phyloP scores from a whole-genome alignment of 1,140 invertebrate genomes.

The Trypoxylus dichotomus region DNA sequence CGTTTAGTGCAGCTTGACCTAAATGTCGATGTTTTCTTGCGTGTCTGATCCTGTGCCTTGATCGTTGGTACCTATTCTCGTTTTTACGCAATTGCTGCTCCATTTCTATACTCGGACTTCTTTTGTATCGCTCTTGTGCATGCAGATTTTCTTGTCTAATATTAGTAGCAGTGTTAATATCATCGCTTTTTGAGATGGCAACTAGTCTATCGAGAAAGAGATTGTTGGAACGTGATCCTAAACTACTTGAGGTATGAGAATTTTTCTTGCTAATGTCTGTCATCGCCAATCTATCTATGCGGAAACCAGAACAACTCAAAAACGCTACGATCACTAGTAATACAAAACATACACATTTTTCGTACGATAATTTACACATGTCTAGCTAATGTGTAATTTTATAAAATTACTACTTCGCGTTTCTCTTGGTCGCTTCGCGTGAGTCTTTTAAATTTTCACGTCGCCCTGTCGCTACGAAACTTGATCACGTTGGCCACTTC shows the following conservation, averaged over 20 bases:
- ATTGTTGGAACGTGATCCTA: conserved; percentile 32
- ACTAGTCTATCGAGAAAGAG: conserved; percentile 14
- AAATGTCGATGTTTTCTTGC: background rate
- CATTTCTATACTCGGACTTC: background rate
- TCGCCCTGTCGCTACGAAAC: conserved; percentile 36
- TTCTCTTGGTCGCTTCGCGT: conserved; percentile 25
- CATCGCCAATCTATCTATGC: conserved; percentile 49
- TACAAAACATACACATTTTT: conserved; percentile 53
- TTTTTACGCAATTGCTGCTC: background rate
- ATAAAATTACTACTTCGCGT: background rate
- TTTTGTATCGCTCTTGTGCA: background rate
- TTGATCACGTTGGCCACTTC: conserved; percentile 42
- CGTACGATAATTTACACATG: conserved; percentile 52
- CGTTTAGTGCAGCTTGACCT: conserved; percentile 13
- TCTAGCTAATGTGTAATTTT: conserved; percentile 42
- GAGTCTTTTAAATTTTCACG: conserved; percentile 35
- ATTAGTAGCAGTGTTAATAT: background rate
- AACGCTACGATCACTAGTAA: conserved; percentile 51
- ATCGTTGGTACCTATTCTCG: background rate
- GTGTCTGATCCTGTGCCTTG: conserved; percentile 16
- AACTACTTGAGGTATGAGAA: conserved; percentile 40
- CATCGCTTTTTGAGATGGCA: background rate
- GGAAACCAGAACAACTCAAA: conserved; percentile 53
- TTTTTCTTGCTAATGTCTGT: conserved; percentile 44
- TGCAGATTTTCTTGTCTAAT: background rate